Conservation (phyloP, 2,797 vertebrate genomes). For the Neostethus bicornis region DNA sequence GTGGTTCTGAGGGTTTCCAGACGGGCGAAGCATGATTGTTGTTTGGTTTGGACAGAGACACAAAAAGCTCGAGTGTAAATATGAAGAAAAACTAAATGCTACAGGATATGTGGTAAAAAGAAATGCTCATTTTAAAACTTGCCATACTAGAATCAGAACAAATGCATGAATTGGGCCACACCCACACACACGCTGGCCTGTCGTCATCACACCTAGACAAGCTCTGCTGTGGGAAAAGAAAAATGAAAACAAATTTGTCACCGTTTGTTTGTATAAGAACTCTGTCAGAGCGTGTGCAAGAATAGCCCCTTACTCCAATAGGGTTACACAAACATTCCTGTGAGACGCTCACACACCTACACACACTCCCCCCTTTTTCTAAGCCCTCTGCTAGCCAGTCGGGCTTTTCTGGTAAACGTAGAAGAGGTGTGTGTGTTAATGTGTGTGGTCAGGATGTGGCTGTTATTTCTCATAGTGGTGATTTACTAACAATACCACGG, state of each 20-base stretch:
- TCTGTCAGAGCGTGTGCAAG: conserved; percentile 39
- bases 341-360: conserved; percentile 41
- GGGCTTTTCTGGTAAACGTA: conserved; percentile 43
- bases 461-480: conserved; percentile 62
- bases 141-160: background rate
- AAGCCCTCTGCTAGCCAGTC: conserved; percentile 41
- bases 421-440: conserved; percentile 64
- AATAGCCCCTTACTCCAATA: conserved; percentile 49
- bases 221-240: conserved; percentile 29
- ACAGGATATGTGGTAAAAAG: conserved; percentile 4
- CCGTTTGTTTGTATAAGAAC: conserved; percentile 69
- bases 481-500: conserved; percentile 68
- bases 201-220: conserved; percentile 31
- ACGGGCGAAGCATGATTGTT: conserved; percentile 44
- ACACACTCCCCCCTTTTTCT: conserved; percentile 26
- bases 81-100: background rate
- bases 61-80: conserved; percentile 10
- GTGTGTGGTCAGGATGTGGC: conserved; percentile 75
- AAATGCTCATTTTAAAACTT: conserved; percentile 4
- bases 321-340: conserved; percentile 55
- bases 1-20: conserved; percentile 59
- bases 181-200: conserved; percentile 22
- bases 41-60: conserved; percentile 56
- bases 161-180: background rate
- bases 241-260: conserved; percentile 68